These are phyloP conservation scores for Scaeva pyrastri DNA, from an alignment of 2,888 invertebrate genomes.

Conservation along the genomic window DNA sequence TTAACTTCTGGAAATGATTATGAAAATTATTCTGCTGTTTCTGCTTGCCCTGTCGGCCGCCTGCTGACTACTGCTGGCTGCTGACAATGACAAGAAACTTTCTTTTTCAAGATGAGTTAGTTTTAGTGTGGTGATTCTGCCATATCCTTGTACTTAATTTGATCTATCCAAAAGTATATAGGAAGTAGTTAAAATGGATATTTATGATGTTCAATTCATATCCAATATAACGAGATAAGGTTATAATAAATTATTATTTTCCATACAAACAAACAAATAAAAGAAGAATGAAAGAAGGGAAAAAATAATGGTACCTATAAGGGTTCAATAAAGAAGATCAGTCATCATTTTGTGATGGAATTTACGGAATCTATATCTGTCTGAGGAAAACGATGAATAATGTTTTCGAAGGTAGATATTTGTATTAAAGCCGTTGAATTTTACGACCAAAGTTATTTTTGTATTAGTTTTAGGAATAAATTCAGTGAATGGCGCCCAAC, in stretches of 20 bases:
- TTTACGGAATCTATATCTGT: not conserved
- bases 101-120: slow-evolving; percentile 19
- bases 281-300: not conserved
- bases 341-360: not conserved
- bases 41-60: not conserved
- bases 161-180: not conserved
- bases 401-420: not conserved
- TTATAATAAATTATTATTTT: not conserved
- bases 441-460: not conserved
- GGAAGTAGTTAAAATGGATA: not conserved
- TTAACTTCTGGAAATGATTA: slow-evolving; percentile 23
- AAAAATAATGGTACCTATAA: not conserved
- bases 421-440: not conserved
- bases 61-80: not conserved
- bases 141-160: not conserved
- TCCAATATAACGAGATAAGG: not conserved
- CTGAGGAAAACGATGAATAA: not conserved
- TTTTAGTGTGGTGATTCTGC: slow-evolving; percentile 1
- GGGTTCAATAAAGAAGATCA: not conserved
- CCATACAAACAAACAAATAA: not conserved
- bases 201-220: slow-evolving; percentile 8
- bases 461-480: not conserved
- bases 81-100: slow-evolving; percentile 5
- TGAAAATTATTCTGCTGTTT: slow-evolving; percentile 30
- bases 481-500: not conserved